Evolutionary conservation across 1,140 invertebrate genomes (phyloP).

Genomic region (Eriosoma lanigerum): DNA sequence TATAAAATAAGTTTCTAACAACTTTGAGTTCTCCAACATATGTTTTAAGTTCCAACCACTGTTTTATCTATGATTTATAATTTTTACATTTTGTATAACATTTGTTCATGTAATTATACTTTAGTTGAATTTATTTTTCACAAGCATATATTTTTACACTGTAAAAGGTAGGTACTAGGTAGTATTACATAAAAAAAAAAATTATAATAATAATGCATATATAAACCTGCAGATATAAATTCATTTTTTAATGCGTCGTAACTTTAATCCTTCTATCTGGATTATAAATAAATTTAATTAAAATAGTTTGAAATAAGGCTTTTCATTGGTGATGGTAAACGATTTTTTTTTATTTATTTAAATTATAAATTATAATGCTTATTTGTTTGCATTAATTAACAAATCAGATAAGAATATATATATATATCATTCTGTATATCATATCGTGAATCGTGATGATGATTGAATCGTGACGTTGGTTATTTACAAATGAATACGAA

Average conservation of each 20-base stretch:
- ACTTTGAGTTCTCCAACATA: no score
- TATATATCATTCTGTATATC: not conserved
- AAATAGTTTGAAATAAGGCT: conserved; percentile 2
- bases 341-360: not conserved
- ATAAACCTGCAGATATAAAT: conserved; percentile 18
- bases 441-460: not conserved
- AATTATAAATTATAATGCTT: not conserved
- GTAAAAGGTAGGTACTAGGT: not conserved
- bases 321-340: not conserved
- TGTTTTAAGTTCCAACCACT: no score
- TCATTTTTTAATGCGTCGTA: not conserved
- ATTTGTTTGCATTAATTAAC: not conserved
- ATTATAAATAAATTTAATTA: conserved; percentile 26
- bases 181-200: not conserved
- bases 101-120: no score
- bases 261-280: conserved; percentile 10
- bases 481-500: not conserved
- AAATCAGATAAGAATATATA: not conserved
- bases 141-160: not conserved
- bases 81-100: not conserved
- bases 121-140: not conserved
- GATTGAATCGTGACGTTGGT: not conserved
- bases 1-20: no score
- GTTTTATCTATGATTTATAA: no score
- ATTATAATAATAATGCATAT: not conserved